These are phyloP conservation scores for Synanthedon formicaeformis DNA, from an alignment of 2,888 invertebrate species.

Conservation along the genomic window DNA sequence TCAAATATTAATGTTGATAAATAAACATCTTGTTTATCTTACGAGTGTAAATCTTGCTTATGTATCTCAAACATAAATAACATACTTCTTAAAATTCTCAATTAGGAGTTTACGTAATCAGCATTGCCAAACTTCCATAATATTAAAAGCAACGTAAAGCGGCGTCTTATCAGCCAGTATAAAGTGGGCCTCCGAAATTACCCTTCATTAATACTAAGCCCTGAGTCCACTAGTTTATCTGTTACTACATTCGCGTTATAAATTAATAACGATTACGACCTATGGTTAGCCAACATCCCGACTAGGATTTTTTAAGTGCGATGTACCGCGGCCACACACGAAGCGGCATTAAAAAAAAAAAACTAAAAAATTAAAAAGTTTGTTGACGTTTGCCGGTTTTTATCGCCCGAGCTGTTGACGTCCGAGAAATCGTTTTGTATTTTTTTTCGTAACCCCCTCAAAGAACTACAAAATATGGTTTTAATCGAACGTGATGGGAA, in stretches of 20 bases:
- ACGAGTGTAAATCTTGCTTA: too few species aligned
- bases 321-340: slow-evolving; percentile 44
- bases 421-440: too few species aligned
- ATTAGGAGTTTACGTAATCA: too few species aligned
- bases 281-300: slow-evolving; percentile 38
- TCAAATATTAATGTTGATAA: too few species aligned
- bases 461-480: too few species aligned
- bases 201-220: slow-evolving; percentile 38
- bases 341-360: slow-evolving; percentile 16
- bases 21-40: too few species aligned
- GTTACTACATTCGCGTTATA: slow-evolving; percentile 30
- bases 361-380: slow-evolving; percentile 9
- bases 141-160: slow-evolving; percentile 9
- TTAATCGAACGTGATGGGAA: too few species aligned
- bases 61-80: too few species aligned
- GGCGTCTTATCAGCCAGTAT: slow-evolving; percentile 14
- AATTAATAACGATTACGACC: slow-evolving; percentile 29
- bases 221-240: slow-evolving; percentile 30
- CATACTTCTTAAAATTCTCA: too few species aligned
- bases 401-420: too few species aligned
- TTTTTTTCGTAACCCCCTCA: too few species aligned
- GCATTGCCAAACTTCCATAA: slow-evolving; percentile 14
- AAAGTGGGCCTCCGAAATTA: slow-evolving; percentile 17
- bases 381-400: slow-evolving; percentile 2
- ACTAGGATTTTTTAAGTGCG: slow-evolving; percentile 20